These are phyloP conservation scores for Ophraella communa DNA, from an alignment of 2,888 invertebrate genomes.

Conservation along the genomic window DNA sequence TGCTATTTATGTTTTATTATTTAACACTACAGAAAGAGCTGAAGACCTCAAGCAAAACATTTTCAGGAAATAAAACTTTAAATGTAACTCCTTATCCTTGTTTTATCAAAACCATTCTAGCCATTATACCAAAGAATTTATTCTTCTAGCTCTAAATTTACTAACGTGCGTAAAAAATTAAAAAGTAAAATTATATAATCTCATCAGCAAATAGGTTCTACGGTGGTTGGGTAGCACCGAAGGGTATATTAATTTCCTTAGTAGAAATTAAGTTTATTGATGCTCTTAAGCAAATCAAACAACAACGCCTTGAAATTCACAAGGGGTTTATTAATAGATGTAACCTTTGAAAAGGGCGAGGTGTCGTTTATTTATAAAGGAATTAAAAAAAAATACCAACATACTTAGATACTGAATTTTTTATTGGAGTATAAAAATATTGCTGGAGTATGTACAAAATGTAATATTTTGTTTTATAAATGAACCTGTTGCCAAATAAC, in stretches of 20 bases:
- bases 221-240: conserved; percentile 34
- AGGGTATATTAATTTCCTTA: conserved; percentile 58
- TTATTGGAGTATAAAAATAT: too few relatives aligned
- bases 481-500: too few relatives aligned
- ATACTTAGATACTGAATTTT: too few relatives aligned
- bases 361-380: conserved; percentile 26
- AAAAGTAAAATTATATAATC: conserved; percentile 43
- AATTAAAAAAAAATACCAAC: not conserved
- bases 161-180: not conserved
- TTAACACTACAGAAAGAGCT: too few relatives aligned
- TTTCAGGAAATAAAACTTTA: too few relatives aligned
- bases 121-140: not conserved
- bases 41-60: too few relatives aligned
- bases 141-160: not conserved
- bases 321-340: conserved; percentile 51
- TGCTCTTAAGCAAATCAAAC: conserved; percentile 59
- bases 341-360: conserved; percentile 49
- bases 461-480: too few relatives aligned
- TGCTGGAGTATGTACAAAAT: too few relatives aligned
- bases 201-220: conserved; percentile 57
- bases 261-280: conserved; percentile 57
- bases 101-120: too few relatives aligned
- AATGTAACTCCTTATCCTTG: too few relatives aligned
- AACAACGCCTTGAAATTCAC: conserved; percentile 51
- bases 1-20: too few relatives aligned